Percentiles rank a stretch among this genome's conserved stretches.
Conservation (phyloP, 2,888 invertebrate species). For the Caenorhabditis sp. region DNA sequence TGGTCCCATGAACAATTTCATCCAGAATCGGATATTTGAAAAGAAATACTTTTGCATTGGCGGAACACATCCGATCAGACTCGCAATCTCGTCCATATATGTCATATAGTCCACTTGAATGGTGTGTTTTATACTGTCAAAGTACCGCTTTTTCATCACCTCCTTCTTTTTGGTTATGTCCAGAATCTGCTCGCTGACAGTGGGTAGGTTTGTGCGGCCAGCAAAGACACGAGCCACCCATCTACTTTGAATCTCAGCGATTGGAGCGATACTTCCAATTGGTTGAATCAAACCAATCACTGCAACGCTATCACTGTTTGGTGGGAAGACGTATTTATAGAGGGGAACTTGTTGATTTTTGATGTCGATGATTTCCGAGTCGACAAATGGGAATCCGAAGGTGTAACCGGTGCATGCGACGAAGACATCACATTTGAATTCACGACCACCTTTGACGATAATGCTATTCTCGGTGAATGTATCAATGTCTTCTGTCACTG, state of each 20-base stretch:
- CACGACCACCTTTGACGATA: constrained; percentile 76
- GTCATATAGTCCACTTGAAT: constrained; percentile 66
- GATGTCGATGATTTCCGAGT: constrained; percentile 60
- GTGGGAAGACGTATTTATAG: constrained; percentile 73
- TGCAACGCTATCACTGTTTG: constrained; percentile 69
- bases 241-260: constrained; percentile 72
- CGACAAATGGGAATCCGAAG: constrained; percentile 73
- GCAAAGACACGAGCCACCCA: constrained; percentile 65
- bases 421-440: constrained; percentile 70
- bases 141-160: constrained; percentile 65
- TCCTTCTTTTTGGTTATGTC: constrained; percentile 58
- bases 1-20: constrained; percentile 63
- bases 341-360: constrained; percentile 71
- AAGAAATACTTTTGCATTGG: constrained; percentile 53
- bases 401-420: constrained; percentile 71
- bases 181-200: constrained; percentile 31
- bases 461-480: constrained; percentile 96
- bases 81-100: constrained; percentile 69
- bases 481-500: constrained; percentile 91
- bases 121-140: constrained; percentile 65
- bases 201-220: constrained; percentile 49
- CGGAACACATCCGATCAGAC: constrained; percentile 63
- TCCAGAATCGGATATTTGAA: constrained; percentile 56
- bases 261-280: constrained; percentile 73
- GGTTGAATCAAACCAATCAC: constrained; percentile 73